A percentile compares a stretch with the other conserved stretches of the same genome.
Evolutionary conservation across 2,797 vertebrate species (phyloP).

Genomic region (Paguma larvata): DNA sequence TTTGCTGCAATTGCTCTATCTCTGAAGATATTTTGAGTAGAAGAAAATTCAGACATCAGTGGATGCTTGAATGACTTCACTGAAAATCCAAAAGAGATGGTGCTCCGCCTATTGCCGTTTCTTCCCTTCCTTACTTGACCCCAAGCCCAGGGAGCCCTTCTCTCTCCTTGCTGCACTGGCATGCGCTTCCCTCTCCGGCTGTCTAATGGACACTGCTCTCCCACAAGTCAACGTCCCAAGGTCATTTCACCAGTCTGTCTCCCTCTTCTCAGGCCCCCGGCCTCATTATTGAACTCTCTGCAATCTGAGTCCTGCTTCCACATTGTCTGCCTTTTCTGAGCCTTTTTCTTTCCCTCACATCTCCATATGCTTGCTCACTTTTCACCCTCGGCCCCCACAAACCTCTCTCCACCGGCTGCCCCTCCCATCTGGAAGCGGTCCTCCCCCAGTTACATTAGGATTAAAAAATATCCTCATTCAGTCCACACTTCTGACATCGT

Average conservation of each 20-base stretch:
- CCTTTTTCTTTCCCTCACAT: not conserved
- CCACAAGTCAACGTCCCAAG: not conserved
- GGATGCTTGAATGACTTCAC: not conserved
- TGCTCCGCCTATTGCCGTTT: not conserved
- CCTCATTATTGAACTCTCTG: not conserved
- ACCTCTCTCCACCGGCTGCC: not conserved
- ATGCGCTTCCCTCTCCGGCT: not conserved
- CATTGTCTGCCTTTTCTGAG: not conserved
- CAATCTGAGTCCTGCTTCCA: not conserved
- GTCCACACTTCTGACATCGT: conserved; percentile 61
- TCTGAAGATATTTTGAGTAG: not conserved
- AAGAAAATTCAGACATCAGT: not conserved
- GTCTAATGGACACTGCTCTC: not conserved
- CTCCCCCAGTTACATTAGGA: conserved; percentile 49
- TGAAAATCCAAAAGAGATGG: not conserved
- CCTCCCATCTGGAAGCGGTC: conserved; percentile 62
- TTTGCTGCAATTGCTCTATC: not conserved
- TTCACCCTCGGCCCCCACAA: conserved; percentile 55
- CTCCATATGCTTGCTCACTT: conserved; percentile 50
- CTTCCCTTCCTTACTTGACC: not conserved
- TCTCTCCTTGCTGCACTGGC: not conserved
- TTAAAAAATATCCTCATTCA: conserved; percentile 61
- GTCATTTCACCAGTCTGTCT: not conserved
- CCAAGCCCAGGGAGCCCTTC: not conserved
- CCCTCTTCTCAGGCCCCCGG: not conserved